A percentile compares a stretch with the other conserved stretches of the same genome.
phyloP scores from a whole-genome alignment of 2,797 vertebrate species.

The Lerista edwardsae region DNA sequence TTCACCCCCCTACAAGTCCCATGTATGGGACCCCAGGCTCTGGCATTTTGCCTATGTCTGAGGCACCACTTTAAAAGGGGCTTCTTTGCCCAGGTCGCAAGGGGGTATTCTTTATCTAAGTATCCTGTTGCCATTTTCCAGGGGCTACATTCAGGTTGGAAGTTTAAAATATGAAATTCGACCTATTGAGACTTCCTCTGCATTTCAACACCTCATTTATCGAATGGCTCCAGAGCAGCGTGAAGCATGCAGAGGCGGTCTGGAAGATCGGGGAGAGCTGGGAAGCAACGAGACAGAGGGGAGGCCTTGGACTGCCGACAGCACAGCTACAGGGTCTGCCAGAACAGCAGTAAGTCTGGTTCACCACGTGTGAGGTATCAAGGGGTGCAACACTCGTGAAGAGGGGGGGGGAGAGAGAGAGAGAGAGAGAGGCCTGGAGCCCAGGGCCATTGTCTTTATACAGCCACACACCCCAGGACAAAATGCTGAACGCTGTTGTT shows the following conservation, averaged over 20 bases:
- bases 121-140: not conserved
- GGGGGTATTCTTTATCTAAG: not conserved
- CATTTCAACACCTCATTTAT: conserved; percentile 9
- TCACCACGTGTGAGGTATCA: not conserved
- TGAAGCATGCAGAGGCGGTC: not conserved
- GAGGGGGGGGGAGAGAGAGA: too few species aligned
- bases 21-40: too few species aligned
- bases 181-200: not conserved
- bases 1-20: too few species aligned
- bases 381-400: not conserved
- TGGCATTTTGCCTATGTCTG: too few species aligned
- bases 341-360: not conserved
- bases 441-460: not conserved
- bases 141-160: conserved; percentile 15
- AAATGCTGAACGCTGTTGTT: not conserved
- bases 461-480: not conserved
- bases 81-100: too few species aligned
- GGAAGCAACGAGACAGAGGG: rapidly evolving
- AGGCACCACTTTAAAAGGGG: too few species aligned
- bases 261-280: not conserved
- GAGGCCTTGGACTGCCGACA: rapidly evolving
- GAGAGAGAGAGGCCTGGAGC: too few species aligned
- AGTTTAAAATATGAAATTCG: conserved; percentile 5
- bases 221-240: not conserved
- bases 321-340: rapidly evolving